Evolutionary conservation across 2,113 vertebrate species (phyloP).

Genomic region (Indri indri): DNA sequence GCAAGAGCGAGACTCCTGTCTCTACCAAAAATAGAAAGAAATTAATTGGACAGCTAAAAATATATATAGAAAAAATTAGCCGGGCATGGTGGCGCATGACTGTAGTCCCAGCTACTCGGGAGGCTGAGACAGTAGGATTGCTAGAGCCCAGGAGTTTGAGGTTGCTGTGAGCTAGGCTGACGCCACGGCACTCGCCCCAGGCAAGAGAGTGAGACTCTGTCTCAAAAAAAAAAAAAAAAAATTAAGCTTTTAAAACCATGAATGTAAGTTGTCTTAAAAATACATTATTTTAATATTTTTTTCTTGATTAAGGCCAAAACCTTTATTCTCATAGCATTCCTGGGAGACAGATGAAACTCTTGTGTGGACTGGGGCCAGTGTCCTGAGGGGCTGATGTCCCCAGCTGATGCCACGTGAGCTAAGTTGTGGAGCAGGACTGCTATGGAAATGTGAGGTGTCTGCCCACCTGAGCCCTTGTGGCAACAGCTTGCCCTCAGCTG

Average conservation of each 20-base stretch:
- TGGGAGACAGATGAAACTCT: neutral
- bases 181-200: too few species aligned
- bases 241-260: neutral
- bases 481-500: neutral
- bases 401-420: neutral
- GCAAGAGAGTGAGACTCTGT: too few species aligned
- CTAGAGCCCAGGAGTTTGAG: too few species aligned
- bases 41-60: too few species aligned
- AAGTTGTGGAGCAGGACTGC: accelerated
- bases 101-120: too few species aligned
- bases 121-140: too few species aligned
- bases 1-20: too few species aligned
- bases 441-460: neutral
- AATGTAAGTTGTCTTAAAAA: neutral
- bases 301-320: neutral
- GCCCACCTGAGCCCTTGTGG: accelerated
- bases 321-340: neutral
- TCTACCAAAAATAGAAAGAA: too few species aligned
- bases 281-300: neutral
- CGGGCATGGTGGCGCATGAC: too few species aligned
- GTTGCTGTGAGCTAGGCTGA: too few species aligned
- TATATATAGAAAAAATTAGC: too few species aligned
- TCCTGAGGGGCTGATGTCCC: neutral
- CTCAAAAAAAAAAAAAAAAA: too few species aligned
- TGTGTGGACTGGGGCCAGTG: neutral